Evolutionary conservation across 2,113 vertebrate genomes (phyloP).

Genomic region (Chionodraco myersi): DNA sequence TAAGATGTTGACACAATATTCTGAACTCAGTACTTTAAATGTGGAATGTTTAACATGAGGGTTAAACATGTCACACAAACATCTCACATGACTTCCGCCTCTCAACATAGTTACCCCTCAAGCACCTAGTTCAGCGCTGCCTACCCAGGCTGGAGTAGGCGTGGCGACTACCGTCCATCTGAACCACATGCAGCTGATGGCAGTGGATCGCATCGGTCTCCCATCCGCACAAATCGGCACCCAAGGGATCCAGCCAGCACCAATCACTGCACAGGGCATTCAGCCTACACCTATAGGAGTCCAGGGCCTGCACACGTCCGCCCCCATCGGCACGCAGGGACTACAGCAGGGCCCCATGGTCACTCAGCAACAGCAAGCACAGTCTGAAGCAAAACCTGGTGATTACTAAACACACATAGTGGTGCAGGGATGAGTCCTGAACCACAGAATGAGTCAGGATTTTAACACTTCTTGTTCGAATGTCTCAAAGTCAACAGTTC

Average conservation of each 20-base stretch:
- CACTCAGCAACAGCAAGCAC: slow-evolving; percentile 82
- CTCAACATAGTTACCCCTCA: slow-evolving; percentile 90
- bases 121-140: slow-evolving; percentile 92
- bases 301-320: slow-evolving; percentile 90
- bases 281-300: slow-evolving; percentile 91
- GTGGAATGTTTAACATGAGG: neutral
- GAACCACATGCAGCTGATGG: slow-evolving; percentile 98
- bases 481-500: too few relatives aligned
- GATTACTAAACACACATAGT: slow-evolving; percentile 13
- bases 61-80: neutral
- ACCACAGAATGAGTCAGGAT: too few relatives aligned
- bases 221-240: slow-evolving; percentile 92
- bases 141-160: slow-evolving; percentile 91
- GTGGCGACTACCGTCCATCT: slow-evolving; percentile 96
- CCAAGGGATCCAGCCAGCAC: slow-evolving; percentile 92
- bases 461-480: too few relatives aligned
- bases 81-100: neutral
- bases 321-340: slow-evolving; percentile 89
- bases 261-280: slow-evolving; percentile 91
- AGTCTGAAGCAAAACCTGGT: slow-evolving; percentile 92
- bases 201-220: slow-evolving; percentile 94
- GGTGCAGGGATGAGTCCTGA: too few relatives aligned
- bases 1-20: neutral
- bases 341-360: slow-evolving; percentile 89
- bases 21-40: neutral